These are phyloP conservation scores for Felis chaus DNA, from an alignment of 2,113 vertebrate species.

Conservation along the genomic window DNA sequence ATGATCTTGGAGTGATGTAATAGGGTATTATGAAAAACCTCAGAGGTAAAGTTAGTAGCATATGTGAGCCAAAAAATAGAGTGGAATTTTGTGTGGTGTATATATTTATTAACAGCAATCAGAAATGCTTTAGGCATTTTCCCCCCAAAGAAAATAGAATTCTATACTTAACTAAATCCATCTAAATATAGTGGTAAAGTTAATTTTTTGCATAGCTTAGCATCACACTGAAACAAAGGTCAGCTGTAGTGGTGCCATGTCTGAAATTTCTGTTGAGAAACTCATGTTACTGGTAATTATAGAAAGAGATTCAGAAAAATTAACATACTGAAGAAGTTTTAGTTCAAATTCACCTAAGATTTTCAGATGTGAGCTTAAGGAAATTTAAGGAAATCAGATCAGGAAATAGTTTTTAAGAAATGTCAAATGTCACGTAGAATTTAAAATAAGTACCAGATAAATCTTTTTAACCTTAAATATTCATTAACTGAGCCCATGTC, in stretches of 20 bases:
- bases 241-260: constrained; percentile 25
- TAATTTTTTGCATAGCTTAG: constrained; percentile 55
- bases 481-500: neutral
- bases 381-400: constrained; percentile 20
- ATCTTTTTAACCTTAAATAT: neutral
- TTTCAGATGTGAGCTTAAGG: constrained; percentile 37
- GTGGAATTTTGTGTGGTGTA: constrained; percentile 31
- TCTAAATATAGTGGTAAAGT: constrained; percentile 53
- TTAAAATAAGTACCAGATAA: constrained; percentile 53
- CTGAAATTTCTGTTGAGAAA: constrained; percentile 41
- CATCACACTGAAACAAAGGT: constrained; percentile 39
- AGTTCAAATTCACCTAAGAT: constrained; percentile 17
- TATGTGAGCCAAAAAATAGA: constrained; percentile 27
- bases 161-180: constrained; percentile 49
- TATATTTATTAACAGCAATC: neutral
- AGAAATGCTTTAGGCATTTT: constrained; percentile 27
- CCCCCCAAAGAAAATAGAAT: constrained; percentile 42
- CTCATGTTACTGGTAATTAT: constrained; percentile 51
- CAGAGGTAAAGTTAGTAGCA: neutral
- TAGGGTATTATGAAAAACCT: neutral
- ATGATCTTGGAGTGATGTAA: neutral
- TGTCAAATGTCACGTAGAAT: neutral
- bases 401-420: neutral
- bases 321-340: constrained; percentile 21
- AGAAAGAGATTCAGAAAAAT: constrained; percentile 18